Percentiles rank a stretch among this genome's conserved stretches.
Conservation (phyloP, 2,797 vertebrate genomes). For the Helicolenus hilgendorfi region DNA sequence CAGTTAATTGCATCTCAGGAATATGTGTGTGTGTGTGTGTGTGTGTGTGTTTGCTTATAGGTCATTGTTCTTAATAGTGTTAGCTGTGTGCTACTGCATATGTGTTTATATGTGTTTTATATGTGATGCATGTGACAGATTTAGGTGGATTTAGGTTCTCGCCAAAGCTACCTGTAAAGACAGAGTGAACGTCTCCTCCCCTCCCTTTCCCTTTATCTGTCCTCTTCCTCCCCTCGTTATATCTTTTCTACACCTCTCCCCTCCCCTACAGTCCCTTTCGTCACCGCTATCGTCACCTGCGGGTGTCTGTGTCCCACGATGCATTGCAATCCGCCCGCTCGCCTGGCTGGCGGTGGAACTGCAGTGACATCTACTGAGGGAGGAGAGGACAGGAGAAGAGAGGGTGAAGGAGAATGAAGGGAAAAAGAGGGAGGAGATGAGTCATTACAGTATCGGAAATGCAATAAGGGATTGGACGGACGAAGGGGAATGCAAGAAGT, state of each 20-base stretch:
- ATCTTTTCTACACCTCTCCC: slow-evolving; percentile 50
- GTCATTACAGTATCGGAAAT: slow-evolving; percentile 10
- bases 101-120: not conserved
- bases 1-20: slow-evolving; percentile 71
- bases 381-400: slow-evolving; percentile 21
- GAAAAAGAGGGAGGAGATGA: slow-evolving; percentile 9
- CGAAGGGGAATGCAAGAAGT: not conserved
- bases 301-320: slow-evolving; percentile 77
- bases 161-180: slow-evolving; percentile 36
- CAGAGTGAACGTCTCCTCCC: slow-evolving; percentile 13
- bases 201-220: slow-evolving; percentile 46
- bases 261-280: slow-evolving; percentile 63
- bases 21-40: slow-evolving; percentile 8
- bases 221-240: slow-evolving; percentile 44
- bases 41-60: slow-evolving; percentile 10
- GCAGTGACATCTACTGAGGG: slow-evolving; percentile 91
- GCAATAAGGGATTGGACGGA: not conserved
- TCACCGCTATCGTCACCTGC: slow-evolving; percentile 82
- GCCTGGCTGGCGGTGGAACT: slow-evolving; percentile 81
- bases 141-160: not conserved
- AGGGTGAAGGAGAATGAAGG: not conserved
- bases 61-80: slow-evolving; percentile 3
- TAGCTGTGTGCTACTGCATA: not conserved
- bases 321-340: slow-evolving; percentile 70
- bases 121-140: not conserved